Conservation (phyloP, 2,113 vertebrate genomes). For the Carassius carassius region DNA sequence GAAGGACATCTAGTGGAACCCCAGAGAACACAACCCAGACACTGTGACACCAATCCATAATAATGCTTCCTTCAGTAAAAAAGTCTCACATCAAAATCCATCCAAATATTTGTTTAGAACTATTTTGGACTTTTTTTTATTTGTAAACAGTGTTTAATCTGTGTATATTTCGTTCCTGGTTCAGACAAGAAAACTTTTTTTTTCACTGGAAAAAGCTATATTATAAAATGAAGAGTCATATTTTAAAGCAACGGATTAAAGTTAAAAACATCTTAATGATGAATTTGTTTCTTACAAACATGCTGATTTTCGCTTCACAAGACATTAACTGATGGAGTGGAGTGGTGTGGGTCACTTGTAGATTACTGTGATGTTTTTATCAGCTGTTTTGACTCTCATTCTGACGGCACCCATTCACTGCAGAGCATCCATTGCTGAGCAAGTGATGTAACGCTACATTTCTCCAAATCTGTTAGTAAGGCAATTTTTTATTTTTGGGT, state of each 20-base stretch:
- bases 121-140: not conserved
- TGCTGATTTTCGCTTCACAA: not conserved
- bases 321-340: not conserved
- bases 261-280: not conserved
- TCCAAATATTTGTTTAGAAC: not conserved
- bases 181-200: not conserved
- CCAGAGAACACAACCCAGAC: too few species aligned
- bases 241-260: not conserved
- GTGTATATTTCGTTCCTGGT: not conserved
- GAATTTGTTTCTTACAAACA: too few species aligned
- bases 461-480: not conserved
- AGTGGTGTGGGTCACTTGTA: not conserved
- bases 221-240: not conserved
- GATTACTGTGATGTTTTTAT: not conserved
- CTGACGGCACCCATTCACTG: not conserved
- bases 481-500: not conserved
- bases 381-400: not conserved
- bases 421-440: not conserved
- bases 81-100: not conserved
- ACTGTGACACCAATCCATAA: too few species aligned
- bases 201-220: not conserved
- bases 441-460: not conserved
- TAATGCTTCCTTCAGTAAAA: too few species aligned
- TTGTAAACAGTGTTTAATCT: not conserved
- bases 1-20: too few species aligned